A percentile compares a stretch with the other conserved stretches of the same genome.
Conservation (phyloP, 1,140 invertebrate species). For the Sminthurinus signatus region DNA sequence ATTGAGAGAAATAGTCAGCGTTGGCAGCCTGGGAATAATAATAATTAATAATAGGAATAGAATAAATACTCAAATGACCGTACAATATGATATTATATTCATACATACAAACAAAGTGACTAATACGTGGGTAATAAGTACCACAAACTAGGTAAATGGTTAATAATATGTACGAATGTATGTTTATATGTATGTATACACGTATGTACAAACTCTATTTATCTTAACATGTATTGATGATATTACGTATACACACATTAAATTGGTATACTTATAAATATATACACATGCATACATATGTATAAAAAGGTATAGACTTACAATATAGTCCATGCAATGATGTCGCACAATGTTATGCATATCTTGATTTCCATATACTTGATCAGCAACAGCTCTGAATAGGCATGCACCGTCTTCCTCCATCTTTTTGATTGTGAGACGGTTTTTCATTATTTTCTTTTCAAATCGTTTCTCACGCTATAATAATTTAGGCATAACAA, state of each 20-base stretch:
- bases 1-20: slow-evolving; percentile 84
- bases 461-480: slow-evolving; percentile 62
- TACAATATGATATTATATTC: neutral
- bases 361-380: slow-evolving; percentile 89
- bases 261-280: neutral
- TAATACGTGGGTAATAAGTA: too few relatives aligned
- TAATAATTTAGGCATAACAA: too few relatives aligned
- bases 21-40: slow-evolving; percentile 62
- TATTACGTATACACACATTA: neutral
- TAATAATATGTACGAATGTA: too few relatives aligned
- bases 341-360: slow-evolving; percentile 79
- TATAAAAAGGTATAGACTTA: slow-evolving; percentile 48
- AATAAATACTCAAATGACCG: slow-evolving; percentile 36
- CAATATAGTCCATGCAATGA: slow-evolving; percentile 90
- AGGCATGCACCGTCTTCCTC: slow-evolving; percentile 88
- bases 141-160: too few relatives aligned
- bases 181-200: too few relatives aligned
- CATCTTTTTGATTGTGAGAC: slow-evolving; percentile 80
- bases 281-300: too few relatives aligned
- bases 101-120: slow-evolving; percentile 17
- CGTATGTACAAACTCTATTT: too few relatives aligned
- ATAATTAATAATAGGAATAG: too few relatives aligned
- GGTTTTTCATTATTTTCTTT: slow-evolving; percentile 64
- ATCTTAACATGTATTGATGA: slow-evolving; percentile 5
- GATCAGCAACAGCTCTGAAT: slow-evolving; percentile 85